phyloP scores from a whole-genome alignment of 2,113 vertebrate genomes.

The Sander lucioperca region DNA sequence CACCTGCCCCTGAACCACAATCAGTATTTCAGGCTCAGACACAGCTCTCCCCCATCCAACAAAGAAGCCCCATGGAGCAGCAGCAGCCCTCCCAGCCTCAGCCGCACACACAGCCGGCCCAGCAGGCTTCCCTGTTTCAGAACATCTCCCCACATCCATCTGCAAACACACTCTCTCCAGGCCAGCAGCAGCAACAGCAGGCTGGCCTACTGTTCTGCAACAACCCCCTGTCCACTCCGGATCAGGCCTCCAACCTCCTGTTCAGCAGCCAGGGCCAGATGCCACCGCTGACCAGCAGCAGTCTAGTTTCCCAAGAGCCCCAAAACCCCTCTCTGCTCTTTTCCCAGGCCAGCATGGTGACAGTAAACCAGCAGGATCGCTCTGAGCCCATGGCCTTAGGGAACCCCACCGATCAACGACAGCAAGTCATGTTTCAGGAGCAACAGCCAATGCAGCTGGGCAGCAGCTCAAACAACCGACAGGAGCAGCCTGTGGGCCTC shows the following conservation, averaged over 20 bases:
- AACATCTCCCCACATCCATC: conserved; percentile 78
- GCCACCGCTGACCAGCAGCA: conserved; percentile 83
- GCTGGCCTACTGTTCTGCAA: conserved; percentile 89
- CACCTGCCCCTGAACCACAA: conserved; percentile 78
- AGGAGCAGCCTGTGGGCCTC: conserved; percentile 91
- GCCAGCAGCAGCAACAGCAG: conserved; percentile 88
- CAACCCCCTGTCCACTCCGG: conserved; percentile 86
- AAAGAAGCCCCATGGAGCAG: conserved; percentile 89
- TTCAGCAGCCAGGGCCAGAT: conserved; percentile 83
- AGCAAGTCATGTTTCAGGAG: conserved; percentile 91
- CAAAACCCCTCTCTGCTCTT: conserved; percentile 91
- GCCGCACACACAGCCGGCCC: conserved; percentile 86
- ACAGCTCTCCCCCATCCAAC: conserved; percentile 88
- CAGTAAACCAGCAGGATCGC: conserved; percentile 88
- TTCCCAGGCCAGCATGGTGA: conserved; percentile 88
- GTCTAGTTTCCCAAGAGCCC: conserved; percentile 85
- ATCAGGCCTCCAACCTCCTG: conserved; percentile 87
- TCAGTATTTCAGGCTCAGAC: conserved; percentile 83
- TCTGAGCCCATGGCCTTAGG: conserved; percentile 93
- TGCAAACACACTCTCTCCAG: conserved; percentile 81
- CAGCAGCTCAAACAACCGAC: conserved; percentile 84
- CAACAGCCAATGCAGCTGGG: conserved; percentile 95
- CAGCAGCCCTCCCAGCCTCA: conserved; percentile 88
- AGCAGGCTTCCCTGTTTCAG: conserved; percentile 88
- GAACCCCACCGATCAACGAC: conserved; percentile 86